These are phyloP conservation scores for Molossus alvarezi DNA, from an alignment of 2,797 vertebrate genomes.

Conservation along the genomic window DNA sequence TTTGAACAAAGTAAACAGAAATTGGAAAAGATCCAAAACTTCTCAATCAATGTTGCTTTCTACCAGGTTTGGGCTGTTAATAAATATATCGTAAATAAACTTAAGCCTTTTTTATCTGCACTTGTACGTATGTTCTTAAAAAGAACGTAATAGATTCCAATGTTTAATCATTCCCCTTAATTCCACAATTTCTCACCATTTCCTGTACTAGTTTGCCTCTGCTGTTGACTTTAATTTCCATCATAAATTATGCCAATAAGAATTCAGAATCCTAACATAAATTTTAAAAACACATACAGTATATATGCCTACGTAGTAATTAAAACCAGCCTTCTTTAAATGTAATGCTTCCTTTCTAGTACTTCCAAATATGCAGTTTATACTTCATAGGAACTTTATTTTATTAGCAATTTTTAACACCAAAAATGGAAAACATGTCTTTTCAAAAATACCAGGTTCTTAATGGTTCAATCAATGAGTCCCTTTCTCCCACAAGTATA, in stretches of 20 bases:
- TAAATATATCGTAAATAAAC: slow-evolving; percentile 87
- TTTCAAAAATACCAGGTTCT: slow-evolving; percentile 34
- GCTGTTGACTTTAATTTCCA: slow-evolving; percentile 87
- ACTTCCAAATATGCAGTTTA: slow-evolving; percentile 65
- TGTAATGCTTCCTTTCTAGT: slow-evolving; percentile 77
- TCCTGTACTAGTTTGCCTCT: slow-evolving; percentile 82
- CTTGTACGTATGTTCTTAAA: slow-evolving; percentile 81
- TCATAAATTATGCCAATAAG: slow-evolving; percentile 87
- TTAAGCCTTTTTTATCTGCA: slow-evolving; percentile 78
- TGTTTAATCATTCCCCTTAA: slow-evolving; percentile 81
- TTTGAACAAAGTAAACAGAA: slow-evolving; percentile 81
- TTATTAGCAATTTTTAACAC: slow-evolving; percentile 38
- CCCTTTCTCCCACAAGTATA: slow-evolving; percentile 52
- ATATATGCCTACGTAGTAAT: slow-evolving; percentile 78
- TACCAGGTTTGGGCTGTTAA: slow-evolving; percentile 85
- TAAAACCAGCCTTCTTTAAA: slow-evolving; percentile 86
- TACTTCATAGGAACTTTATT: slow-evolving; percentile 62
- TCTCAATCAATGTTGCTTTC: slow-evolving; percentile 84
- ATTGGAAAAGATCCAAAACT: slow-evolving; percentile 83
- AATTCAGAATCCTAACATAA: slow-evolving; percentile 86
- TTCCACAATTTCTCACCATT: slow-evolving; percentile 83
- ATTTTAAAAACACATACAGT: slow-evolving; percentile 86
- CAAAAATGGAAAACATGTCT: slow-evolving; percentile 35
- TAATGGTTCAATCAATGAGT: slow-evolving; percentile 44
- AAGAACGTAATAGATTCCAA: slow-evolving; percentile 77